Percentiles rank a stretch among this genome's conserved stretches.
phyloP scores from a whole-genome alignment of 2,888 invertebrate genomes.

The Ischnus inquisitorius region DNA sequence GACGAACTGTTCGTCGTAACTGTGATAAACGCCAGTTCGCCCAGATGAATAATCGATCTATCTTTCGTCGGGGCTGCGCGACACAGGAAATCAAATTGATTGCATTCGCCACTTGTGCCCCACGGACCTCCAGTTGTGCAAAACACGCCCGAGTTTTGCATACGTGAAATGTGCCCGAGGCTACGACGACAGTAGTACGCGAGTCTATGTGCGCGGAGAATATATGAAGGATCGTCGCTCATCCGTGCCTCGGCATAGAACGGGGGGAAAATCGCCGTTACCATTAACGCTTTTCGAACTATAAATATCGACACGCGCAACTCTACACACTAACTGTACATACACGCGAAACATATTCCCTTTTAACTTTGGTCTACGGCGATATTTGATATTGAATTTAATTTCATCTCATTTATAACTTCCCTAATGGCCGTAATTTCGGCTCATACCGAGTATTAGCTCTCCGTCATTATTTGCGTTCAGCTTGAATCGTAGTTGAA shows the following conservation, averaged over 20 bases:
- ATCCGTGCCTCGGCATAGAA: constrained; percentile 32
- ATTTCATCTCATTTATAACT: not conserved
- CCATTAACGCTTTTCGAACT: constrained; percentile 3
- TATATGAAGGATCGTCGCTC: constrained; percentile 20
- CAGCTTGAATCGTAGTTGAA: not conserved
- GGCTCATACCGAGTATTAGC: not conserved
- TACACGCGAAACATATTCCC: not conserved
- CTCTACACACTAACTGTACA: not conserved
- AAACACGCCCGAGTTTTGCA: not conserved
- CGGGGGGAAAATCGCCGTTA: constrained; percentile 11
- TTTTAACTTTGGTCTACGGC: too few relatives aligned
- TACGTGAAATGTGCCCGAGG: not conserved
- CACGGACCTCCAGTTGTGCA: not conserved
- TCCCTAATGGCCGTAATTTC: not conserved
- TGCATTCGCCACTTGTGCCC: constrained; percentile 19
- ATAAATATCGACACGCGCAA: not conserved
- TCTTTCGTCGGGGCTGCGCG: constrained; percentile 15
- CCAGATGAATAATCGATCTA: constrained; percentile 6
- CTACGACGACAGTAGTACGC: not conserved
- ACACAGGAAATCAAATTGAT: constrained; percentile 47
- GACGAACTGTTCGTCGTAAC: not conserved
- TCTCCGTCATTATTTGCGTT: not conserved
- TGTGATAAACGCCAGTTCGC: not conserved
- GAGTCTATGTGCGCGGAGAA: too few relatives aligned
- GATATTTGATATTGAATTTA: not conserved